Conservation (phyloP, 2,888 invertebrate genomes). For the Lamproptera curius region DNA sequence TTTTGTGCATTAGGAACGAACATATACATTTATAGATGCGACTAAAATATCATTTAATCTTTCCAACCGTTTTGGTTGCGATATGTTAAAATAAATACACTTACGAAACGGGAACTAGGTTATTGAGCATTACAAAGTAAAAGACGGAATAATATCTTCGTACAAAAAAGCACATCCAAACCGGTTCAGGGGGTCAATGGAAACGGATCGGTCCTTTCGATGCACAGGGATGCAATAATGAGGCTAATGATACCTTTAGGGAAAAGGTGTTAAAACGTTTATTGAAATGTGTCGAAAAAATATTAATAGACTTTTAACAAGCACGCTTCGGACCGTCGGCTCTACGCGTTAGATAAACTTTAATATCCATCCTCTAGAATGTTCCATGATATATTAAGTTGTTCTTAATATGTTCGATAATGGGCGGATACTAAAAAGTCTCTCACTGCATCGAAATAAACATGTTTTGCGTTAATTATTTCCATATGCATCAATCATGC, state of each 20-base stretch:
- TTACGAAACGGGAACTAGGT: too few species aligned
- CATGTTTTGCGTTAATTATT: constrained; percentile 40
- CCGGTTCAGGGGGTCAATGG: constrained; percentile 22
- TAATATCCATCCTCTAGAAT: constrained; percentile 19
- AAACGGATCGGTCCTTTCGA: constrained; percentile 39
- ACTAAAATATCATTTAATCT: too few species aligned
- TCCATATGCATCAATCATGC: constrained; percentile 27
- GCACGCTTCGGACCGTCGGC: constrained; percentile 37
- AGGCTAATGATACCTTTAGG: constrained; percentile 70
- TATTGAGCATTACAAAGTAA: constrained; percentile 16
- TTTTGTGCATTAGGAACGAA: too few species aligned
- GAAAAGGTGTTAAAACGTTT: constrained; percentile 77
- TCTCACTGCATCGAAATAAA: too few species aligned
- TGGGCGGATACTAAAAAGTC: too few species aligned
- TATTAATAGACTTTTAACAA: constrained; percentile 77
- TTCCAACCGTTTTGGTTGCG: too few species aligned
- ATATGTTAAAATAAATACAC: too few species aligned
- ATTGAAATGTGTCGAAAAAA: constrained; percentile 71
- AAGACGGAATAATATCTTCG: constrained; percentile 14
- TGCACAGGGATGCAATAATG: constrained; percentile 52
- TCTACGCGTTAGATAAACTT: constrained; percentile 10
- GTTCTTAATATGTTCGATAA: constrained; percentile 36
- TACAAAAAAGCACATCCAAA: constrained; percentile 13
- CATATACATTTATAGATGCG: too few species aligned
- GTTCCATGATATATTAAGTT: constrained; percentile 39